phyloP scores from a whole-genome alignment of 2,888 invertebrate genomes.

The Icerya purchasi region DNA sequence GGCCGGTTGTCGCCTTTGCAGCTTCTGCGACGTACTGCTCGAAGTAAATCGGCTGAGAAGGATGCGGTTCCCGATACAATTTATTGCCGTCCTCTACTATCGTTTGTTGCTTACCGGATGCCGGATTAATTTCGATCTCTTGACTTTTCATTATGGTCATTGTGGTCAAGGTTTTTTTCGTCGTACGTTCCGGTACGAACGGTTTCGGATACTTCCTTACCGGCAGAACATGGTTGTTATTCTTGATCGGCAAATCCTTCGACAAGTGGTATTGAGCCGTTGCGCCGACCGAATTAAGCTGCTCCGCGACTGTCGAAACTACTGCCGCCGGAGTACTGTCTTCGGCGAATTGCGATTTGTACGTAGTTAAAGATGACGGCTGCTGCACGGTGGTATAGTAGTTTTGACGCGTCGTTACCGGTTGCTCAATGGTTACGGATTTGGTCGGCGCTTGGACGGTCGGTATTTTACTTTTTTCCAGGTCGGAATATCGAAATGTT shows the following conservation, averaged over 20 bases:
- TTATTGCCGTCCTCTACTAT: constrained; percentile 2
- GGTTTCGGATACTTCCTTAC: not conserved
- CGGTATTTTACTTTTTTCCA: constrained; percentile 2
- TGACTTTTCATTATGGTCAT: constrained; percentile 19
- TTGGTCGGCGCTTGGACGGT: constrained; percentile 4
- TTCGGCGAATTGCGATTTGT: too few species aligned
- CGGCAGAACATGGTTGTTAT: not conserved
- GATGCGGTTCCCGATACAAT: not conserved
- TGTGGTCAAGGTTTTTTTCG: constrained; percentile 9
- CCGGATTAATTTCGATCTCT: constrained; percentile 16
- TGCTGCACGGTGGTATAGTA: too few species aligned
- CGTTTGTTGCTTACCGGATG: not conserved
- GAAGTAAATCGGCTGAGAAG: not conserved
- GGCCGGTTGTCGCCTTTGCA: not conserved
- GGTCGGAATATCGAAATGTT: constrained; percentile 6
- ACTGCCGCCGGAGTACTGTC: constrained; percentile 1
- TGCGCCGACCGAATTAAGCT: too few species aligned
- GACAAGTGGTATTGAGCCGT: too few species aligned
- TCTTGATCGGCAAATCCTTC: not conserved
- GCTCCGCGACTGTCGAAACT: constrained; percentile 1
- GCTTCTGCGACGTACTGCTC: not conserved
- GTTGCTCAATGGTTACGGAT: constrained; percentile 3
- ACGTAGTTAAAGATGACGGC: too few species aligned
- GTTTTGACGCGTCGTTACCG: constrained; percentile 8
- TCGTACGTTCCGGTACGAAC: constrained; percentile 8